These are phyloP conservation scores for Saimiri boliviensis DNA, from an alignment of 2,113 vertebrate genomes.

Conservation along the genomic window DNA sequence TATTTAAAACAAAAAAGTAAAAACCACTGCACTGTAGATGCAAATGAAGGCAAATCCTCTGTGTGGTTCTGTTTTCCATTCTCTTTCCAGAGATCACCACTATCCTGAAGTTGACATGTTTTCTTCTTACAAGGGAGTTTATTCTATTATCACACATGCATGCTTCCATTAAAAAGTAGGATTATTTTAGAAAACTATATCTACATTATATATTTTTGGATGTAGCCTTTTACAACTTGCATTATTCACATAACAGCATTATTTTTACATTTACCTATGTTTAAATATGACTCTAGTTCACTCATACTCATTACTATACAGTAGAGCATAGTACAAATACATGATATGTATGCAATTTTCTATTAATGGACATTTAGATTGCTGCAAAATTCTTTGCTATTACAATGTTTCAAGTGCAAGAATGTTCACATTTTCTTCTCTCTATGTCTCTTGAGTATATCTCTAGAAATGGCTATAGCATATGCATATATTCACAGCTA, in stretches of 20 bases:
- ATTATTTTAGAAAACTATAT: background rate
- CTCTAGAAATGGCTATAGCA: background rate
- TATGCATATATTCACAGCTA: background rate
- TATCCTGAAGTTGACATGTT: background rate
- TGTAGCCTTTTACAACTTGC: background rate
- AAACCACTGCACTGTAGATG: background rate
- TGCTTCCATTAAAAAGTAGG: background rate
- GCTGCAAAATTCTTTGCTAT: background rate
- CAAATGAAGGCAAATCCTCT: background rate
- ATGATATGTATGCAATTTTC: background rate
- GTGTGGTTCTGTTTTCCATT: background rate
- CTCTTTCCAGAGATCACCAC: background rate
- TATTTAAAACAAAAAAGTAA: background rate
- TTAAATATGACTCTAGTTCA: background rate
- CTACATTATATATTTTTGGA: background rate
- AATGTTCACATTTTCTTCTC: background rate
- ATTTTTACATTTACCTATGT: slow-evolving; percentile 8
- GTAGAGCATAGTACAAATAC: background rate
- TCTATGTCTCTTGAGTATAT: background rate
- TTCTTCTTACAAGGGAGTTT: background rate
- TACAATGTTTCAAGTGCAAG: background rate
- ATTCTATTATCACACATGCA: background rate
- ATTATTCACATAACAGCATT: background rate
- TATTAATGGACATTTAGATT: background rate
- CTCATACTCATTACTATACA: background rate